Conservation (phyloP, 37 sponge, comb jelly and placozoan species). For the Aplysina aerophoba region DNA sequence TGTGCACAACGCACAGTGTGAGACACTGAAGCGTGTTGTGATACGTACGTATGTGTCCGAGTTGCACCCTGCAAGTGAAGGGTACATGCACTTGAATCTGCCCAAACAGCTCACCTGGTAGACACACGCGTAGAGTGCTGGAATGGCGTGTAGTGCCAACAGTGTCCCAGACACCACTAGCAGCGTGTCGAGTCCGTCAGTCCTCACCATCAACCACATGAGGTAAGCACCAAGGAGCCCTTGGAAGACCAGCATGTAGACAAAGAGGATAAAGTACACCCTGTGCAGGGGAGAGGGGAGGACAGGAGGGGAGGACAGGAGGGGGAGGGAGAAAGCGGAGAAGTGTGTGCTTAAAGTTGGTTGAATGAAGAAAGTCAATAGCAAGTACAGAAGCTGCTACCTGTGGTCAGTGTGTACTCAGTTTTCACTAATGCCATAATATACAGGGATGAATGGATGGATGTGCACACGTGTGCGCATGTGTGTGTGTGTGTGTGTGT, state of each 20-base stretch:
- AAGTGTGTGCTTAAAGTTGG: too few relatives aligned
- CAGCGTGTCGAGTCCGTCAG: constrained; percentile 39
- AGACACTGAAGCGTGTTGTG: too few relatives aligned
- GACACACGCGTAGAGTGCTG: constrained; percentile 39
- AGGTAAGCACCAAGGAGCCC: constrained; percentile 56
- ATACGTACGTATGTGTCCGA: too few relatives aligned
- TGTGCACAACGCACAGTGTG: background rate
- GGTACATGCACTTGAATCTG: background rate
- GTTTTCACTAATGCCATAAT: too few relatives aligned
- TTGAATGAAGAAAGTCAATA: too few relatives aligned
- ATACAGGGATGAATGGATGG: too few relatives aligned
- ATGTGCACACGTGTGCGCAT: too few relatives aligned
- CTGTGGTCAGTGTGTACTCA: too few relatives aligned
- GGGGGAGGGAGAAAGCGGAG: background rate
- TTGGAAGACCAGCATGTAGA: constrained; percentile 59
- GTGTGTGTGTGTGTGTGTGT: too few relatives aligned
- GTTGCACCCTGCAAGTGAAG: too few relatives aligned
- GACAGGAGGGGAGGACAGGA: background rate
- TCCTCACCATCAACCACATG: constrained; percentile 37
- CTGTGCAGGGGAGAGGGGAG: constrained; percentile 23
- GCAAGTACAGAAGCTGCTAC: too few relatives aligned
- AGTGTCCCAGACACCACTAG: constrained; percentile 38
- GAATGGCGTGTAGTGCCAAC: constrained; percentile 54
- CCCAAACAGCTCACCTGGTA: constrained; percentile 39
- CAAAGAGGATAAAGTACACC: constrained; percentile 70